Base-by-base conservation (phyloP, 2,113 vertebrate species). In the Gambusia affinis region DNA sequence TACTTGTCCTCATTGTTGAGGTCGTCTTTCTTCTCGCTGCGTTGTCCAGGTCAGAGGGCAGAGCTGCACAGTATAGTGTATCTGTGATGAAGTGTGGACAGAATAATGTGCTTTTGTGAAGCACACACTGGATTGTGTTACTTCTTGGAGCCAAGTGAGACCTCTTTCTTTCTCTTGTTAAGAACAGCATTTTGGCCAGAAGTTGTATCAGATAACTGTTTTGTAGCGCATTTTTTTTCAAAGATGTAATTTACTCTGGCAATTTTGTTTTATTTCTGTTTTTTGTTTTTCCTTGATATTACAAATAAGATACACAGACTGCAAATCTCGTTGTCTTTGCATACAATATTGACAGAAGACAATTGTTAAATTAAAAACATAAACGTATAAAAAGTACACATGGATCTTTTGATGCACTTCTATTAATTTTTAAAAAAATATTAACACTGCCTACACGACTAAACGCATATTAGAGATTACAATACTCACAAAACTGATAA, bases 81-180 rank as follows among this genome's bases (percentile, higher is more conserved):
- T 93, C 81, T 92, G 87, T 95, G 92, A 93, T 94, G 93, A 95
- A 95, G 95, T 96, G 92, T 82, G 95, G 95, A 94, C 93, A 94
- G 94, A 95, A 95, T 95, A 96, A 96, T 87, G 94, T 94, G 94
- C 95, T 95, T 96, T 95, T 95, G 95, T 96, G 72, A 78, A 94
- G 93, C 70, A 70, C 72, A 69, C 37, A 76, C 54, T 95, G 80
- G 85, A 90, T 87, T 84, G 76, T 79, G 88, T 91, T 88, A 77
- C 83, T 84, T 88, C 81, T 86, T 76, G 75, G 83, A 86, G 72
- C 79, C 67, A 75, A 88, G 83, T 94, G 92, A 95, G 94, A 93
- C 17, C 44, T 47, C 88, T 85, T 90, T 95, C 96, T 85, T 80
- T 77, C 93, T 82, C 70, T 27, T 84, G 86, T 81, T 89, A 72